Evolutionary conservation across 2,888 invertebrate species (phyloP).

Genomic region (Scaptomyza reducta): DNA sequence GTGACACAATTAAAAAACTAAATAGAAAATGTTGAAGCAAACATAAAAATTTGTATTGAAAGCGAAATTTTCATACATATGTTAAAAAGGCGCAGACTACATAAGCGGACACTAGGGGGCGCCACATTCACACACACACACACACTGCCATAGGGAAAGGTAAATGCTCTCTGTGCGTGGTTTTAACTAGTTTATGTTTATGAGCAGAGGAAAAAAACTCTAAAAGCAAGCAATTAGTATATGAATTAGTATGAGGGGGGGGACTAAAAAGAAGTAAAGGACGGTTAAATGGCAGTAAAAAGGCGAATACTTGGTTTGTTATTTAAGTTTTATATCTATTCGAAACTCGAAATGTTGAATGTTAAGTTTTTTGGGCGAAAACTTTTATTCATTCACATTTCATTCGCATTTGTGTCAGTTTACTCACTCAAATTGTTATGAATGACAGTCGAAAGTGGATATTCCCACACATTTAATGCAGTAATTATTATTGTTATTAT

Average conservation of each 20-base stretch:
- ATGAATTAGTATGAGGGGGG: constrained; percentile 13
- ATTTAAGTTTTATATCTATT: not conserved
- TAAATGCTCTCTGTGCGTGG: constrained; percentile 14
- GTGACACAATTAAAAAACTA: constrained; percentile 80
- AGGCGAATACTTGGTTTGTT: not conserved
- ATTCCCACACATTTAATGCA: constrained; percentile 2
- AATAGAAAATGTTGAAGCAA: constrained; percentile 57
- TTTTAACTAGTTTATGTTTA: constrained; percentile 39
- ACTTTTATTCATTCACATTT: not conserved
- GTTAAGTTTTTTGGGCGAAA: not conserved
- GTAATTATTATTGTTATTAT: not conserved
- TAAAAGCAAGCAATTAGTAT: constrained; percentile 47
- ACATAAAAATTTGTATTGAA: constrained; percentile 56
- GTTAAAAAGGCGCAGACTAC: constrained; percentile 50
- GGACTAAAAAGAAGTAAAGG: not conserved
- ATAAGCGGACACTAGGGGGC: constrained; percentile 60
- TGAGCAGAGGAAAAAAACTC: constrained; percentile 9
- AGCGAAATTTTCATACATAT: constrained; percentile 69
- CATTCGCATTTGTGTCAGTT: not conserved
- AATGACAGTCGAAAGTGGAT: constrained; percentile 12
- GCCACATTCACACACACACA: constrained; percentile 40
- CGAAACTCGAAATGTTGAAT: not conserved
- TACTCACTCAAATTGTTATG: constrained; percentile 2
- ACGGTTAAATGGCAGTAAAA: not conserved
- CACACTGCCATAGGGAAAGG: constrained; percentile 8